Base-by-base conservation (phyloP, 2,888 invertebrate genomes). In the Antheraea assamensis region DNA sequence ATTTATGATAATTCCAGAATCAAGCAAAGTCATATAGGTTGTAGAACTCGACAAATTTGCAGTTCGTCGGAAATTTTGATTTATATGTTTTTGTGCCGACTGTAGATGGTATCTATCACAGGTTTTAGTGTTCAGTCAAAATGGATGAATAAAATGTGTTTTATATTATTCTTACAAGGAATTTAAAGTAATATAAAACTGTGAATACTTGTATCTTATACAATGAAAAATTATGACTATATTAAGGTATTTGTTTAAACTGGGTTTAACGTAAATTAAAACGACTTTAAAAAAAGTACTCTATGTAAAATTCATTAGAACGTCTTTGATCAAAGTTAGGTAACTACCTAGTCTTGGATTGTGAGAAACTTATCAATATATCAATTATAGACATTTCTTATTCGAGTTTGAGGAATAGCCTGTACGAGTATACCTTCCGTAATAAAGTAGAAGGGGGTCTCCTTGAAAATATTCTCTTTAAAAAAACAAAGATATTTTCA, bases 61-160 rank as follows among this genome's bases (percentile, higher is more conserved):
- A 72, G 66, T 55, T 68, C 71, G 74, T 70, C 47, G 72, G 72
- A 72, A 70, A 47, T 72, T 74, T 47, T 42, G 58, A 47, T 71
- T 35, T 72, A 72, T n/a, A 49, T 72, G 70, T 72, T 64, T 71
- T 42, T 68, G n/a, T 35, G 55, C 19, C 31, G 66, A 66, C 24
- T 61, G 27, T 24, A 30, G 70, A 74, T 72, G 52, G 61, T 70
- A 72, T 74, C 72, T n/a, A 35, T 0, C 35, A 21, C 52, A 55
- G 21, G 70, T 55, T 61, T 27, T 66, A 21, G 31, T 66, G 35
- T 66, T 66, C 42, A 35, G 66, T 31, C 21, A 31, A 27, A 27
- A 27, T 19, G 27, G 61, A 27, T 27, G n/a, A 55, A 55, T n/a
- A 61, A 27, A 15, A 27, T 61, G 27, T 27, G 61, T 13, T 61